Evolutionary conservation across 2,888 invertebrate species (phyloP), one percentile per base, ranked within the genome.

Genomic region (Lydus trimaculatus): DNA sequence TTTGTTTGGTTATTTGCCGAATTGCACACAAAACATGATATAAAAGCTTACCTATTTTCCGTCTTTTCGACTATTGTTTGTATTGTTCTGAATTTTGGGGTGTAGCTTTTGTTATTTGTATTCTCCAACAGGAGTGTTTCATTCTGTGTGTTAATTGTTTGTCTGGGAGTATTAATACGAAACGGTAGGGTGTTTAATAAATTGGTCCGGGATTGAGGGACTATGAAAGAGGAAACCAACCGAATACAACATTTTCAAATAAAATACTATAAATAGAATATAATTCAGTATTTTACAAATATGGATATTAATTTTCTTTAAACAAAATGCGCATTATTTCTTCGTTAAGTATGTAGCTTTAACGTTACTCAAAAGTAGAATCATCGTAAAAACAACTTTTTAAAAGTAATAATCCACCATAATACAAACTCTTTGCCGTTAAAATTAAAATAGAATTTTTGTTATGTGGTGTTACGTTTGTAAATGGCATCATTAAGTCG

Each of bases 121-220:
- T 67, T 67, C 67, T 70, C 67, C 61, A 69, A 13, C 25, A 67
- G 58, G 65, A 69, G 69, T 72, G 69, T 67, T 69, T 67, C 72
- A 72, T 70, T 72, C 63, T 67, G 65, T 23, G 72, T 70, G 69
- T 72, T 72, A 72, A 72, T 72, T 72, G 69, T 69, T 72, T 72
- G 69, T 72, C 64, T 66, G 66, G 48, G 70, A 59, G 66, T 69
- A 71, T 72, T 70, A 70, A 65, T 70, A 67, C 70, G 67, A 70
- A 67, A 62, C 56, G 13, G 63, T 65, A 62, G 67, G 65, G 69
- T 72, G 72, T 74, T 71, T 74, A 74, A 74, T 74, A 74, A 74
- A 74, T 74, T 72, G 72, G 71, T 68, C 69, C 68, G 70, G 66
- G 71, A 74, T 72, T 70, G 74, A 70, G 69, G 72, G 70, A 72